A percentile compares a stretch with the other conserved stretches of the same genome.
phyloP scores from a whole-genome alignment of 2,888 invertebrate genomes.

The Automeris io region DNA sequence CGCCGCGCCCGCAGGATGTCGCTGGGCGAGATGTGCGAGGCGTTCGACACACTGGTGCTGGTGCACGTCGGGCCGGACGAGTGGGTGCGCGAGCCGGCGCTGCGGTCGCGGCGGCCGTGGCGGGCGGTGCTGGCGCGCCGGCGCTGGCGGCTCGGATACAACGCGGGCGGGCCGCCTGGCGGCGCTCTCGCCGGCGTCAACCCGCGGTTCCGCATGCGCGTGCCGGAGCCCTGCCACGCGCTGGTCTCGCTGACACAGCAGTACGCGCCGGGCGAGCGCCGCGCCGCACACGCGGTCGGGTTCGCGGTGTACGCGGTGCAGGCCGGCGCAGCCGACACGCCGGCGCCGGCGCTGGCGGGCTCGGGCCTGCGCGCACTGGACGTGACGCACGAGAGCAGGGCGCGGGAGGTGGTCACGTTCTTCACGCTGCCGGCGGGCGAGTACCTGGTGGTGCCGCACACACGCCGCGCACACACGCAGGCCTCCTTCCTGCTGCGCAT shows the following conservation, averaged over 20 bases:
- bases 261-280: conserved; percentile 66
- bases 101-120: conserved; percentile 82
- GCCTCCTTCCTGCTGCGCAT: conserved; percentile 84
- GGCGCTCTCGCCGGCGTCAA: conserved; percentile 83
- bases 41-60: conserved; percentile 82
- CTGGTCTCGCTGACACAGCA: conserved; percentile 84
- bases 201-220: conserved; percentile 82
- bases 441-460: conserved; percentile 85
- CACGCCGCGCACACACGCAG: conserved; percentile 81
- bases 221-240: conserved; percentile 78
- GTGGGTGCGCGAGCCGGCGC: conserved; percentile 82
- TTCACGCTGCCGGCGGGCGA: conserved; percentile 85
- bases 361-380: conserved; percentile 78
- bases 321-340: conserved; percentile 47
- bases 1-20: conserved; percentile 76
- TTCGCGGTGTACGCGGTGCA: conserved; percentile 85
- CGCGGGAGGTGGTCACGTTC: conserved; percentile 79
- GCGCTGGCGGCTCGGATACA: conserved; percentile 82
- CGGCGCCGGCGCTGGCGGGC: conserved; percentile 26
- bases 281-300: conserved; percentile 77
- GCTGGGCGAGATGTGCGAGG: conserved; percentile 80
- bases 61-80: conserved; percentile 87
- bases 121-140: conserved; percentile 82
- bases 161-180: conserved; percentile 84
- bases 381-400: conserved; percentile 79